Evolutionary conservation across 2,888 invertebrate genomes (phyloP).

Genomic region (Caenorhabditis wallacei): DNA sequence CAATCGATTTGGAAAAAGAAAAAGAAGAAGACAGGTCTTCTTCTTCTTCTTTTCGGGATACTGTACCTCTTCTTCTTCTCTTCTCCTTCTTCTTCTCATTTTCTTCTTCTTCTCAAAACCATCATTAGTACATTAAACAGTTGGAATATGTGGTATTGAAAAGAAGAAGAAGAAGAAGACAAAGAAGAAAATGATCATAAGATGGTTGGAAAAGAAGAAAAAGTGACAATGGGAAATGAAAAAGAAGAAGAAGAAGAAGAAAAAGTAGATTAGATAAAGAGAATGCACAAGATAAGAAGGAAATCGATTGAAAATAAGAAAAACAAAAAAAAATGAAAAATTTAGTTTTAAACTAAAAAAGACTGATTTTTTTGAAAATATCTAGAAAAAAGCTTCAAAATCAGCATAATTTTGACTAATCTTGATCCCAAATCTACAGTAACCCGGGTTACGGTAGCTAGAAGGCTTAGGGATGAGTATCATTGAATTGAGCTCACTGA

Average conservation of each 20-base stretch:
- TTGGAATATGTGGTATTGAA: not conserved
- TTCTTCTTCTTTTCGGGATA: not conserved
- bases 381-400: no score
- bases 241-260: slow-evolving; percentile 12
- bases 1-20: slow-evolving; percentile 8
- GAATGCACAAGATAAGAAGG: not conserved
- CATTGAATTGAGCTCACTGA: no score
- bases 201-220: slow-evolving; percentile 3
- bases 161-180: not conserved
- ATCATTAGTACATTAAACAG: slow-evolving; percentile 3
- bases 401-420: no score
- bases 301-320: not conserved
- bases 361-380: no score
- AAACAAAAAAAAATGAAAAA: not conserved
- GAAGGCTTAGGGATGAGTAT: no score
- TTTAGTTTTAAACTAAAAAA: no score
- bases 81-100: no score
- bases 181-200: not conserved
- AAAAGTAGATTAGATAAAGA: slow-evolving; percentile 16
- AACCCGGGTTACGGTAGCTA: not conserved
- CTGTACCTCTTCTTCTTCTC: not conserved
- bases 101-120: no score
- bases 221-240: slow-evolving; percentile 1
- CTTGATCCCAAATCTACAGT: no score
- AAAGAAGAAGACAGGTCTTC: slow-evolving; percentile 16